Percentiles rank a stretch among this genome's conserved stretches.
Evolutionary conservation across 53 echinoderm and acorn worm genomes (phyloP).

Genomic region (Pentamera pediparva): DNA sequence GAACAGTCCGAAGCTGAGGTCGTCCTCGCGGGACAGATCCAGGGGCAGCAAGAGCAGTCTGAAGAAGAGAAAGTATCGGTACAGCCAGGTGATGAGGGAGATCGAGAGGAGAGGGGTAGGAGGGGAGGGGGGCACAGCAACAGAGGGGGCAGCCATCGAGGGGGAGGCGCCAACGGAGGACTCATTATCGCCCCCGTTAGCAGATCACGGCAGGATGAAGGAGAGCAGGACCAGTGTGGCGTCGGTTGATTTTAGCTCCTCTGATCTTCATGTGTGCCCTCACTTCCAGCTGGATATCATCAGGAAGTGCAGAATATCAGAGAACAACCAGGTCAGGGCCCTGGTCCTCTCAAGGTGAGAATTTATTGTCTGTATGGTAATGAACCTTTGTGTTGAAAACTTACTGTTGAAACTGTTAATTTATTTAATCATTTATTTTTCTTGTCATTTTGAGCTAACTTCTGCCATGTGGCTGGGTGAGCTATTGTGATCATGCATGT

Average conservation of each 20-base stretch:
- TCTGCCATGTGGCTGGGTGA: too few relatives aligned
- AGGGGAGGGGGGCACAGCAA: not conserved
- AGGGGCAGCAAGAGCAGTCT: constrained; percentile 46
- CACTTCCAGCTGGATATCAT: constrained; percentile 64
- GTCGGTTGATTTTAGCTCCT: constrained; percentile 52
- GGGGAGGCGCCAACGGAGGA: not conserved
- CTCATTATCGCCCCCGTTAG: too few relatives aligned
- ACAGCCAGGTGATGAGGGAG: constrained; percentile 78
- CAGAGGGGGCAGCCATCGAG: not conserved
- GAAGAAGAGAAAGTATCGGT: constrained; percentile 74
- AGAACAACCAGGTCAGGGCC: constrained; percentile 77
- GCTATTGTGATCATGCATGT: too few relatives aligned
- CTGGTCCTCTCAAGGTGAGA: constrained; percentile 80
- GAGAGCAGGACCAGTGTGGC: constrained; percentile 4
- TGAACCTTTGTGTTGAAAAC: not conserved
- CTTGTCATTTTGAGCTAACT: too few relatives aligned
- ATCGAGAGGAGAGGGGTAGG: constrained; percentile 64
- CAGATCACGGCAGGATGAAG: not conserved
- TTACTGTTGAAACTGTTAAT: not conserved
- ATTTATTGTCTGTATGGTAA: too few relatives aligned
- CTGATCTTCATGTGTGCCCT: constrained; percentile 67
- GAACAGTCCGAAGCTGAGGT: constrained; percentile 39
- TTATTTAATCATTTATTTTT: not conserved
- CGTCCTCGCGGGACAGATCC: constrained; percentile 51
- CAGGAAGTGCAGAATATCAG: constrained; percentile 82